Base-by-base conservation (phyloP, 2,797 vertebrate species). In the Channa striata region DNA sequence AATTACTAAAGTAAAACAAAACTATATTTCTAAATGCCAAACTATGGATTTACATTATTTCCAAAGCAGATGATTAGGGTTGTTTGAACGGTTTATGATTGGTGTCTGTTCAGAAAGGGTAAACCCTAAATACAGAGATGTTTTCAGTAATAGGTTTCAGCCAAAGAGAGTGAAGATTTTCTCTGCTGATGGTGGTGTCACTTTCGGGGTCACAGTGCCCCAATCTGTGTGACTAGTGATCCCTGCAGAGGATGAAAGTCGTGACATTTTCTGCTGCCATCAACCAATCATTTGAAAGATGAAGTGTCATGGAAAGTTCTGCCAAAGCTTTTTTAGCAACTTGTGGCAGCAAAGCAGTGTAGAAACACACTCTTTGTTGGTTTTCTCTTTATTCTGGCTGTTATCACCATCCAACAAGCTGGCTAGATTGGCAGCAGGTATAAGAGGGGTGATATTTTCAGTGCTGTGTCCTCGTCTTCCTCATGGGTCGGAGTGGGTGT, bases 261-360 rank as follows among this genome's bases (percentile, higher is more conserved):
- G 80, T 88, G 86, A 86, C 89, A 85, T 87, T 90, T 90, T 83
- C 81, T 89, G 80, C 88, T 86, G 70, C 81, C 79, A 72, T 85
- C 79, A 68, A 86, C 85, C 84, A 87, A 81, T 91, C 76, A 67
- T 82, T 84, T 72, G 56, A 33, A 52, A 49, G 36, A 86, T 44
- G 56, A 85, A 77, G 76, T 85, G 82, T 87, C 79, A 85, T 57
- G 69, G 79, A 87, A 88, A 85, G 82, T 81, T 86, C 64, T 79
- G 74, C 68, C 75, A 63, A 61, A 69, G 59, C 74, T 39, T 75
- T 80, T 87, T 81, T 68, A 67, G 74, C 48, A 53, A 66, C 68
- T 64, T 65, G 25, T 30, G 43, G 48, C 54, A 78, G 63, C 69
- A 52, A 65, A 63, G 40, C 62, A 36, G 16, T 37, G 17, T 20